Base-by-base conservation (phyloP, 2,113 vertebrate genomes). In the Polypterus bichir region DNA sequence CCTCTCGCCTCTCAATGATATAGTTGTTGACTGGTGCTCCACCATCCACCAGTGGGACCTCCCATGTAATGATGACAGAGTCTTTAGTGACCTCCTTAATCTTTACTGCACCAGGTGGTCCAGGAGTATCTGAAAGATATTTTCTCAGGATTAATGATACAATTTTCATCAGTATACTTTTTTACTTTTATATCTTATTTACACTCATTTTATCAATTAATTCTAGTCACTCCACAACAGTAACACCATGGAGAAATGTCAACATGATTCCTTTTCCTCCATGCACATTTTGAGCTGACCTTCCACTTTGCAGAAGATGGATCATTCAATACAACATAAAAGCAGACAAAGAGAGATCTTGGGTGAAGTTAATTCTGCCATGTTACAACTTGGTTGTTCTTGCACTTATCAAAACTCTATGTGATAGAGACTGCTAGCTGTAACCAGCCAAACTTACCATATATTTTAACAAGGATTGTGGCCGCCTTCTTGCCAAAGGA, bases 1-100 rank as follows among this genome's bases (percentile, higher is more conserved):
- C 93, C 69, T 99, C 95, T 48, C 96, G 91, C 69, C 93, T 91
- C 77, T 99, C 96, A 66, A 99, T 86, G 8, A 99, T 91, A 6
- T 89, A 99, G 72, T 98, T 99, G 68, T 81, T 97, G 64, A 98
- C 91, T 9, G 93, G 95, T 48, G 95, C 96, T 27, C 96, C 93
- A 5, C 96, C 96, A 4, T 99, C 96, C 68, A 96, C 89, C 7
- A 74, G 66, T 59, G 96, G 92, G 54, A 91, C 88, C 63, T 99
- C 96, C 96, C 96, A 99, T 51, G 89, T 86, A 73, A 98, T 91
- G 55, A 85, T 88, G 69, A 88, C 90, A 68, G 89, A 90, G 49
- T 97, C 93, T 74, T 84, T 92, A 59, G 89, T 91, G 48, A 88
- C 85, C 65, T 98, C 95, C 64, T 97, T 98, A 61, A 98, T 78